Evolutionary conservation across 2,888 invertebrate species (phyloP).

Genomic region (Hyposoter didymator): DNA sequence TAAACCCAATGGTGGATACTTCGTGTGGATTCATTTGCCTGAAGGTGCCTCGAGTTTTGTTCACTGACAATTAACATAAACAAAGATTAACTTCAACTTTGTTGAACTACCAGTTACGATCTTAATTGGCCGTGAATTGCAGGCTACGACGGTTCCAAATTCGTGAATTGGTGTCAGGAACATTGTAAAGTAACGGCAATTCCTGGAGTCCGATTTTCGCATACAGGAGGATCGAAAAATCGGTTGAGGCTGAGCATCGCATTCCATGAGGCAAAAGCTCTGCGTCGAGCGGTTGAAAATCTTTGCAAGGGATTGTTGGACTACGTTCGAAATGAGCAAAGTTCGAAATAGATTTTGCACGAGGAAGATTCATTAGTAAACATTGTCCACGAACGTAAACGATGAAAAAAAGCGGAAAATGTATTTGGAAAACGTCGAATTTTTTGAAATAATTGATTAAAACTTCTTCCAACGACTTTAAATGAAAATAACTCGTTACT

Average conservation of each 20-base stretch:
- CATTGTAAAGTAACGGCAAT: constrained; percentile 84
- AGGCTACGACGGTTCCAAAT: constrained; percentile 81
- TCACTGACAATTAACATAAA: not conserved
- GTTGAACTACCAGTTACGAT: not conserved
- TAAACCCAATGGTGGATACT: constrained; percentile 86
- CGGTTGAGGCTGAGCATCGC: constrained; percentile 85
- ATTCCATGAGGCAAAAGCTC: constrained; percentile 83
- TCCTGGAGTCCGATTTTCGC: constrained; percentile 84
- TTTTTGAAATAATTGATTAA: not conserved
- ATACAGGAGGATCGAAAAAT: constrained; percentile 80
- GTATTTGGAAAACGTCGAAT: not conserved
- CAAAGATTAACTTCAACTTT: not conserved
- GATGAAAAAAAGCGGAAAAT: not conserved
- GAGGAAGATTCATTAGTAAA: not conserved
- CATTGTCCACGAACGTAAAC: not conserved
- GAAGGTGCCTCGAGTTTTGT: constrained; percentile 71
- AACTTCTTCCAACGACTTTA: not conserved
- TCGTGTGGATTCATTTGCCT: constrained; percentile 87
- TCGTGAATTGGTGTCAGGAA: constrained; percentile 83
- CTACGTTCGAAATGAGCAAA: constrained; percentile 73
- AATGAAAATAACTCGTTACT: not conserved
- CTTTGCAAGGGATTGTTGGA: constrained; percentile 82
- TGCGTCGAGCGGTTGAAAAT: constrained; percentile 80
- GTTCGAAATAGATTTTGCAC: not conserved
- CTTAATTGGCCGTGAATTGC: too few species aligned